Percentiles rank a stretch among this genome's conserved stretches.
Evolutionary conservation across 2,113 vertebrate genomes (phyloP).

Genomic region (Sitta europaea): DNA sequence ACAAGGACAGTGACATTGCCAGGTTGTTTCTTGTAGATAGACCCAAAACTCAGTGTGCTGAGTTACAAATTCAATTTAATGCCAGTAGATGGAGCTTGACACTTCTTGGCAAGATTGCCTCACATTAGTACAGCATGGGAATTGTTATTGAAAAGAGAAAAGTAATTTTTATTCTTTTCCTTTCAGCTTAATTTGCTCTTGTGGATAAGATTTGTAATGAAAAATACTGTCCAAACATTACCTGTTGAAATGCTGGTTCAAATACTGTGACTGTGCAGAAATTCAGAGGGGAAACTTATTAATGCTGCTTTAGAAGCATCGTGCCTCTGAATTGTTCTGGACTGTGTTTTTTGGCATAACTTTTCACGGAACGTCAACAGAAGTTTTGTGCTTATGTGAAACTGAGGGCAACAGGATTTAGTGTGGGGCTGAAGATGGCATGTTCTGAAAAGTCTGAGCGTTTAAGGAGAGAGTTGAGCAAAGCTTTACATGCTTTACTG

Average conservation of each 20-base stretch:
- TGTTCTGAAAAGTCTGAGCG: background rate
- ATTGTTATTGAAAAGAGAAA: background rate
- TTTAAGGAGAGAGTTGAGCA: background rate
- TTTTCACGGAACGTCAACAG: background rate
- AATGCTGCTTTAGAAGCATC: background rate
- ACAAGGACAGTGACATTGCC: background rate
- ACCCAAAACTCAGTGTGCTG: background rate
- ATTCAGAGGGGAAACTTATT: background rate
- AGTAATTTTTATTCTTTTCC: background rate
- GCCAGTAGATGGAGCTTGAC: conserved; percentile 51
- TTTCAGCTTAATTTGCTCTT: background rate
- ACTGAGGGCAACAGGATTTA: background rate
- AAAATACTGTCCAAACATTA: background rate
- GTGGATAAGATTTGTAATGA: background rate
- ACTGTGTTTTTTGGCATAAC: background rate
- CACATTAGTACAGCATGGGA: background rate
- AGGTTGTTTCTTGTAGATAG: background rate
- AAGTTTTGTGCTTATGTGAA: background rate
- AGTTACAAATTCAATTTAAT: background rate
- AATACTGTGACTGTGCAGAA: background rate
- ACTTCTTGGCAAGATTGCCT: background rate
- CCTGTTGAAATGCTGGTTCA: background rate
- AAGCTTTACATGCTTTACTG: background rate
- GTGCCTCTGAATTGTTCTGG: background rate
- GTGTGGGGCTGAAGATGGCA: background rate